A percentile compares a stretch with the other conserved stretches of the same genome.
phyloP scores from a whole-genome alignment of 2,797 vertebrate genomes.

The Bufotes viridis region DNA sequence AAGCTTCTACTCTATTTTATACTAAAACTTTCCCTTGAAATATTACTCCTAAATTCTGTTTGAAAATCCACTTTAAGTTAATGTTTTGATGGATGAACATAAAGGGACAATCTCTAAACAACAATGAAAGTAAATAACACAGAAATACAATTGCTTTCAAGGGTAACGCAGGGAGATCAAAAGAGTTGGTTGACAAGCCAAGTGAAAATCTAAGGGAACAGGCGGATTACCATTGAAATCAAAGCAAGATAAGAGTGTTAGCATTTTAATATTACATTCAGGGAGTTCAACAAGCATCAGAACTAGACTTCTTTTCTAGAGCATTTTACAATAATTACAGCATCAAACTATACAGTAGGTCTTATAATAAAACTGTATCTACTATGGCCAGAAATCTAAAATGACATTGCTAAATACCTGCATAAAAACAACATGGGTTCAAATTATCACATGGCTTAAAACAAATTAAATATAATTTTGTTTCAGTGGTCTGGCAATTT shows the following conservation, averaged over 20 bases:
- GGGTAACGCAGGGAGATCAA: constrained; percentile 43
- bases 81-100: constrained; percentile 56
- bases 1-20: constrained; percentile 24
- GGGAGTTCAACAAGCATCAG: constrained; percentile 34
- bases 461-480: not conserved
- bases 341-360: not conserved
- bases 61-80: constrained; percentile 51
- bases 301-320: constrained; percentile 24
- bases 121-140: constrained; percentile 54
- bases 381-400: not conserved
- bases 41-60: constrained; percentile 48
- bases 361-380: not conserved
- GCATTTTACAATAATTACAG: not conserved
- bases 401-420: not conserved
- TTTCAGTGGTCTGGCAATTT: not conserved
- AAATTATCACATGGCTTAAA: not conserved
- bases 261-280: constrained; percentile 47
- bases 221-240: constrained; percentile 48
- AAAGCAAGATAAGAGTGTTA: constrained; percentile 53
- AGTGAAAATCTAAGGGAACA: constrained; percentile 53
- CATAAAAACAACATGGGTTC: not conserved
- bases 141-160: constrained; percentile 56
- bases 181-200: constrained; percentile 47
- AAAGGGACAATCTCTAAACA: constrained; percentile 39
- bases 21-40: constrained; percentile 35